Conservation (phyloP, 2,113 vertebrate genomes). For the Siniperca knerii region DNA sequence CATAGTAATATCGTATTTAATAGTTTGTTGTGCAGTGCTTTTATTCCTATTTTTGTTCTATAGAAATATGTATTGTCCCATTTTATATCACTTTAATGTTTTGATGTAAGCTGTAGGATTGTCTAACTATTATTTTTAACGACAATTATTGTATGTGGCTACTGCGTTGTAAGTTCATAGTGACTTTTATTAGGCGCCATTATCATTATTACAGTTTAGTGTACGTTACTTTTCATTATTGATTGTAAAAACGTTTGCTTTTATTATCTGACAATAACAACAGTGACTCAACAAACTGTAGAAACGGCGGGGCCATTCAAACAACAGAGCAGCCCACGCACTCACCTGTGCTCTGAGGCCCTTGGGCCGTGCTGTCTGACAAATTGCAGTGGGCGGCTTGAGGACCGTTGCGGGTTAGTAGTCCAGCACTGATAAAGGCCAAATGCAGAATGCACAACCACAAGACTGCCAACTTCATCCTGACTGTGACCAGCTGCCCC, state of each 20-base stretch:
- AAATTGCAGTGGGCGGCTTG: not conserved
- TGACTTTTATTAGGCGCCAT: too few relatives aligned
- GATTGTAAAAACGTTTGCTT: not conserved
- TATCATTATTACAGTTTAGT: not conserved
- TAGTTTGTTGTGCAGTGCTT: not conserved
- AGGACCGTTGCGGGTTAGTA: not conserved
- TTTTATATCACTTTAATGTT: not conserved
- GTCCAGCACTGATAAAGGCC: not conserved
- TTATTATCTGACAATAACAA: not conserved
- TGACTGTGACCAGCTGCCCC: not conserved
- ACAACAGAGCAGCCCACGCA: not conserved
- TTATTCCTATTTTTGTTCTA: not conserved
- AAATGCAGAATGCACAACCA: slow-evolving; percentile 48
- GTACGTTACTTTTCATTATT: not conserved
- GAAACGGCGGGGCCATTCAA: not conserved
- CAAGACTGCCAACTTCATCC: slow-evolving; percentile 48
- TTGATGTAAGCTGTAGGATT: not conserved
- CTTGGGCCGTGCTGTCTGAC: not conserved
- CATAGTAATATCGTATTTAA: not conserved
- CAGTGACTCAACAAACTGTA: not conserved
- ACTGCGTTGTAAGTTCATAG: not conserved
- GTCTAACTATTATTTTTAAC: not conserved
- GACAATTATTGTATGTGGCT: not conserved
- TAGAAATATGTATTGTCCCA: not conserved
- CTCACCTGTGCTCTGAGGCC: slow-evolving; percentile 52